These are phyloP conservation scores for Nylanderia fulva DNA, from an alignment of 1,140 invertebrate genomes.

Conservation along the genomic window DNA sequence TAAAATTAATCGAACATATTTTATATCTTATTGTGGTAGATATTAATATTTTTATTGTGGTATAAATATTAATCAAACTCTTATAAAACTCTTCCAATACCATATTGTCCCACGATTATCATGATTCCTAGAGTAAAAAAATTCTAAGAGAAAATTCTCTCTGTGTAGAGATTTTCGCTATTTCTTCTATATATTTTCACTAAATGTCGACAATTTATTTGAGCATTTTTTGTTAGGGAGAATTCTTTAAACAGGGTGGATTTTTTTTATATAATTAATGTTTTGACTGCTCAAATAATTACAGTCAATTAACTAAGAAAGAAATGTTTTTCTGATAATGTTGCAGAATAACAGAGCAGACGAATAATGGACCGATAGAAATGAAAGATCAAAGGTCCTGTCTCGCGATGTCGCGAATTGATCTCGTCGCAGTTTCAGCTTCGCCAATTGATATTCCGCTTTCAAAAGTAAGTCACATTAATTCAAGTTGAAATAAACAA, in stretches of 20 bases:
- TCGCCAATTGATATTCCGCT: slow-evolving; percentile 6
- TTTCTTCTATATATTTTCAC: neutral
- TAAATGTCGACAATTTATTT: too few species aligned
- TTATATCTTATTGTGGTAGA: too few species aligned
- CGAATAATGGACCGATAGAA: slow-evolving; percentile 5
- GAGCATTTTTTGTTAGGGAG: too few species aligned
- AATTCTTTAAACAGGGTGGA: too few species aligned
- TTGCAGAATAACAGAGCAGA: slow-evolving; percentile 1
- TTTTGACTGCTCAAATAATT: too few species aligned
- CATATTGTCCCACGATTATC: too few species aligned
- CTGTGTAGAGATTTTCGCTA: neutral
- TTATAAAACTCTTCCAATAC: too few species aligned
- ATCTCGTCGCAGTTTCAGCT: slow-evolving; percentile 16
- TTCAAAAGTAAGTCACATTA: slow-evolving; percentile 39
- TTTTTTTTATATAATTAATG: neutral
- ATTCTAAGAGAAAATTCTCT: too few species aligned
- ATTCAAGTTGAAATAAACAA: neutral
- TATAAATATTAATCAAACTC: too few species aligned
- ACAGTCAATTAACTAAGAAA: neutral
- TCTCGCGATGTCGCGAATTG: slow-evolving; percentile 11
- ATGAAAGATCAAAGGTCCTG: neutral
- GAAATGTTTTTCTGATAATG: neutral
- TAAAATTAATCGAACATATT: too few species aligned
- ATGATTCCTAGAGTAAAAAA: too few species aligned
- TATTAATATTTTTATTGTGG: too few species aligned